These are phyloP conservation scores for Peribatodes rhomboidaria DNA, from an alignment of 2,888 invertebrate genomes.

Conservation along the genomic window DNA sequence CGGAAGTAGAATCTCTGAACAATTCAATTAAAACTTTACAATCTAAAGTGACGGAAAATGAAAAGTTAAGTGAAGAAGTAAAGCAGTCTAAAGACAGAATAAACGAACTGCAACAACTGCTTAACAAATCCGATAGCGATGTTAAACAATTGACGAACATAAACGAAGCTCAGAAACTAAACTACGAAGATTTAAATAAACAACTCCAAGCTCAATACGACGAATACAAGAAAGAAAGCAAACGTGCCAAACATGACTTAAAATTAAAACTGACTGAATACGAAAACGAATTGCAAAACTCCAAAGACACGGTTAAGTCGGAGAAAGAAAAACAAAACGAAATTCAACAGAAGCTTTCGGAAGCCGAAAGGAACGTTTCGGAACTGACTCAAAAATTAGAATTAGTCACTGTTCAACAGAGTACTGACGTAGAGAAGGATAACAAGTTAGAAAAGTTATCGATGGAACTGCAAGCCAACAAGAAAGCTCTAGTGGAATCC, in stretches of 20 bases:
- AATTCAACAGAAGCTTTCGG: slow-evolving; percentile 70
- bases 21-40: slow-evolving; percentile 67
- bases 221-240: slow-evolving; percentile 78
- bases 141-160: slow-evolving; percentile 78
- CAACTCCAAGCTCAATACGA: slow-evolving; percentile 77
- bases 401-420: slow-evolving; percentile 75
- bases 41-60: slow-evolving; percentile 66
- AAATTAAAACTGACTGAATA: slow-evolving; percentile 86
- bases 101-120: slow-evolving; percentile 71
- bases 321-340: slow-evolving; percentile 75
- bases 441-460: slow-evolving; percentile 77
- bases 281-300: slow-evolving; percentile 73
- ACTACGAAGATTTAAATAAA: slow-evolving; percentile 81
- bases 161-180: slow-evolving; percentile 80
- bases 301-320: slow-evolving; percentile 70
- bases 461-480: slow-evolving; percentile 74
- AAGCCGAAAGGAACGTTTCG: slow-evolving; percentile 69
- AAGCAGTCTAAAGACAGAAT: slow-evolving; percentile 73
- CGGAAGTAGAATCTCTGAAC: slow-evolving; percentile 74
- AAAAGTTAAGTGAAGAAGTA: slow-evolving; percentile 69
- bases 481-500: slow-evolving; percentile 70
- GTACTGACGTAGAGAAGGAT: slow-evolving; percentile 73
- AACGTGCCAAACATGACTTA: slow-evolving; percentile 83
- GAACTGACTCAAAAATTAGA: slow-evolving; percentile 79
- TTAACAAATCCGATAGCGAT: slow-evolving; percentile 78